Percentiles rank a stretch among this genome's conserved stretches.
phyloP scores from a whole-genome alignment of 2,797 vertebrate genomes.

The Coracias cyanogaster region DNA sequence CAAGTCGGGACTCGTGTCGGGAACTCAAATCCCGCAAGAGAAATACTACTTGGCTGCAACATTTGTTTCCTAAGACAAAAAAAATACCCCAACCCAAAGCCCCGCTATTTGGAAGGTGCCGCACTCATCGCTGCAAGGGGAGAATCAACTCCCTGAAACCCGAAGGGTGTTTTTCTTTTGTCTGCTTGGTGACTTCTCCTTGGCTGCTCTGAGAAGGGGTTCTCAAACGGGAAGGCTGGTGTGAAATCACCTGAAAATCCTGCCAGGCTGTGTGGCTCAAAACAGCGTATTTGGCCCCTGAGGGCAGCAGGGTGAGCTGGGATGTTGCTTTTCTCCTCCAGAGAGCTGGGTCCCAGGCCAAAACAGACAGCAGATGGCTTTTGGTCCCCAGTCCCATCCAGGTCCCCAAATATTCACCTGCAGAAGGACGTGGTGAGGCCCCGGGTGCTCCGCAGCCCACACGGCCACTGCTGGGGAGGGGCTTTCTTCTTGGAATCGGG shows the following conservation, averaged over 20 bases:
- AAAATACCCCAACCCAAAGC: neutral
- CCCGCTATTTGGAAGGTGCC: constrained; percentile 34
- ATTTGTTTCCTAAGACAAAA: neutral
- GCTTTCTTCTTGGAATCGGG: neutral
- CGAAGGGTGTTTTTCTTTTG: constrained; percentile 18
- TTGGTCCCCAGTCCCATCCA: neutral
- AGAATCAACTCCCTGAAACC: constrained; percentile 1
- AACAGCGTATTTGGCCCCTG: neutral
- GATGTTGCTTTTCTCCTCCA: neutral
- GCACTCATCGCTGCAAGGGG: neutral
- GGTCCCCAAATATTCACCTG: neutral
- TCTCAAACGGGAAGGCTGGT: neutral
- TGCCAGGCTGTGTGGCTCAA: neutral
- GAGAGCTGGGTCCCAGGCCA: neutral
- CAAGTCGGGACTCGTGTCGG: neutral
- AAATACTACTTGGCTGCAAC: constrained; percentile 1
- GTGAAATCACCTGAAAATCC: constrained; percentile 18
- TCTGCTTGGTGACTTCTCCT: neutral
- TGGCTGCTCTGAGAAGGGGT: neutral
- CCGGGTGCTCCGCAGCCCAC: neutral
- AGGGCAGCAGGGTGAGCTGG: neutral
- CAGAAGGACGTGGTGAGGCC: neutral
- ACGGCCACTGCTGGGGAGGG: neutral
- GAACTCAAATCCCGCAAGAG: constrained; percentile 41
- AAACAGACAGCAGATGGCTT: neutral